These are phyloP conservation scores for Bactericera cockerelli DNA, from an alignment of 1,140 invertebrate species.

Conservation along the genomic window DNA sequence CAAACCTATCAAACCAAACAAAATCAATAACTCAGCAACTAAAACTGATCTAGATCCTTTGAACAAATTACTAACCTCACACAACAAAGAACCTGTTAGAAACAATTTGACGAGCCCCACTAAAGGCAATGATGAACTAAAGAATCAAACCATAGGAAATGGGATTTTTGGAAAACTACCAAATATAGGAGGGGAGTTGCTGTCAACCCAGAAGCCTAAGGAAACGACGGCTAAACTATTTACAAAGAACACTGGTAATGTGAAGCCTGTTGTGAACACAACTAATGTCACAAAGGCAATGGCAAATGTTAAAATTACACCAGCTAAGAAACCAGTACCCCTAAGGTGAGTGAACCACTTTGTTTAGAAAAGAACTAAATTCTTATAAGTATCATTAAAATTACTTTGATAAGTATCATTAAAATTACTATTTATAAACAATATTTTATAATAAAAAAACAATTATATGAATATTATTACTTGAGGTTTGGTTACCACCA, in stretches of 20 bases:
- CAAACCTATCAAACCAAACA: conserved; percentile 22
- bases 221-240: not conserved
- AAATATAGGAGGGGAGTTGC: conserved; percentile 18
- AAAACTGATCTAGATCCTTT: not conserved
- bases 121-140: not conserved
- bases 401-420: too few relatives aligned
- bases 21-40: not conserved
- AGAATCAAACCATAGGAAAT: not conserved
- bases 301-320: conserved; percentile 13
- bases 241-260: not conserved
- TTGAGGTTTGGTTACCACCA: too few relatives aligned
- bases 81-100: not conserved
- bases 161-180: conserved; percentile 21
- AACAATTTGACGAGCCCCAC: not conserved
- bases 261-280: not conserved
- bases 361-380: too few relatives aligned
- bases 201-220: conserved; percentile 14
- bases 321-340: conserved; percentile 10
- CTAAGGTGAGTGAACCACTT: not conserved
- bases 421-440: too few relatives aligned
- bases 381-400: too few relatives aligned
- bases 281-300: conserved; percentile 12
- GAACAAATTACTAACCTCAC: conserved; percentile 4
- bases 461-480: too few relatives aligned
- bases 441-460: too few relatives aligned